A percentile compares a stretch with the other conserved stretches of the same genome.
Evolutionary conservation across 2,797 vertebrate species (phyloP).

Genomic region (Pelodytes ibericus): DNA sequence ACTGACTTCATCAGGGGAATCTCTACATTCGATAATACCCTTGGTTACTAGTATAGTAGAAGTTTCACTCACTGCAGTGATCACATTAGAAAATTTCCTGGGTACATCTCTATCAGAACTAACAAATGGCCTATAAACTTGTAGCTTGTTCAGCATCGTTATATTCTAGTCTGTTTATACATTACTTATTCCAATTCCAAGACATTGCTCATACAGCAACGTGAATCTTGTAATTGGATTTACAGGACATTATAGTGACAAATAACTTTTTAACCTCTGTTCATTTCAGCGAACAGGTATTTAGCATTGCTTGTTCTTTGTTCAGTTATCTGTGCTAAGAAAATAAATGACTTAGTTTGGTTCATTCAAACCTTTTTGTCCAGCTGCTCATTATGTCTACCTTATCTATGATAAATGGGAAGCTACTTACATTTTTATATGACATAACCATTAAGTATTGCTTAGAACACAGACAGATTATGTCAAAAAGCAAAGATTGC

Average conservation of each 20-base stretch:
- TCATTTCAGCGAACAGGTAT: neutral
- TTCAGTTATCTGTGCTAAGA: neutral
- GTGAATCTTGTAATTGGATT: conserved; percentile 8
- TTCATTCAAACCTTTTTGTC: conserved; percentile 29
- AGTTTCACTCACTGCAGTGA: no score
- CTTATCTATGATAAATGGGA: conserved; percentile 15
- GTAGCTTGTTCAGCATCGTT: no score
- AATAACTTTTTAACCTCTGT: conserved; percentile 16
- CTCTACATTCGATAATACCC: no score
- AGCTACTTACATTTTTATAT: conserved; percentile 1
- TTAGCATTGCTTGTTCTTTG: conserved; percentile 3
- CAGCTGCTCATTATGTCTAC: conserved; percentile 14
- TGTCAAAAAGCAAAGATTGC: conserved; percentile 15
- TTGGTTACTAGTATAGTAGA: no score
- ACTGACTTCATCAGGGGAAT: no score
- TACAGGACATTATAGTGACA: neutral
- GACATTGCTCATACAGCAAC: neutral
- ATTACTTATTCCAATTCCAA: neutral
- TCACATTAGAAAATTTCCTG: no score
- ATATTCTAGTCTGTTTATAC: neutral
- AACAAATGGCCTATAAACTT: no score
- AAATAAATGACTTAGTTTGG: conserved; percentile 27
- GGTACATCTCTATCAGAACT: no score
- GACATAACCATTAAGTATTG: conserved; percentile 15
- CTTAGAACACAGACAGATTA: neutral